Evolutionary conservation across 2,797 vertebrate genomes (phyloP).

Genomic region (Rousettus madagascariensis): DNA sequence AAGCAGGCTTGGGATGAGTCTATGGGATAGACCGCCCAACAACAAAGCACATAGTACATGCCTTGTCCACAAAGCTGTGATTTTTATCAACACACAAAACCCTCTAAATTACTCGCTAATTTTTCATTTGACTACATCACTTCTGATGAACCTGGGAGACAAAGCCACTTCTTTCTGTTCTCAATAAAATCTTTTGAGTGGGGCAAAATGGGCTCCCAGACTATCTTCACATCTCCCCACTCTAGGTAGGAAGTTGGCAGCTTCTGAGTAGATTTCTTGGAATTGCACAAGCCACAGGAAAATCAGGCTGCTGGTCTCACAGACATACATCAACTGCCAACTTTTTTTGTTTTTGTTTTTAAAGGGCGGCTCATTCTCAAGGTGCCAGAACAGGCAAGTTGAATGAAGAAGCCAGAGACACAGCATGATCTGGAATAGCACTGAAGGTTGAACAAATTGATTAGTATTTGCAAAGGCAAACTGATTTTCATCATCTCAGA

Average conservation of each 20-base stretch:
- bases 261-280: not conserved
- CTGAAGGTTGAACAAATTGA: not conserved
- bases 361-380: not conserved
- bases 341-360: not conserved
- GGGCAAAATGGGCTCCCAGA: not conserved
- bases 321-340: not conserved
- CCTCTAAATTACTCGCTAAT: constrained; percentile 3
- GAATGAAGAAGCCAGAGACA: not conserved
- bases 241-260: not conserved
- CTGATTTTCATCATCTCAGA: not conserved
- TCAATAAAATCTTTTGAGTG: not conserved
- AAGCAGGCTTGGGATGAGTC: not conserved
- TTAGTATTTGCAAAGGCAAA: not conserved
- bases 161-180: not conserved
- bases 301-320: not conserved
- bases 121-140: not conserved
- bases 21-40: fast-evolving
- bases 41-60: not conserved
- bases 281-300: not conserved
- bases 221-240: not conserved
- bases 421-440: not conserved
- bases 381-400: not conserved
- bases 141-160: not conserved
- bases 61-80: not conserved
- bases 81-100: not conserved